Conservation (phyloP, 2,797 vertebrate species). For the Monodelphis domestica region DNA sequence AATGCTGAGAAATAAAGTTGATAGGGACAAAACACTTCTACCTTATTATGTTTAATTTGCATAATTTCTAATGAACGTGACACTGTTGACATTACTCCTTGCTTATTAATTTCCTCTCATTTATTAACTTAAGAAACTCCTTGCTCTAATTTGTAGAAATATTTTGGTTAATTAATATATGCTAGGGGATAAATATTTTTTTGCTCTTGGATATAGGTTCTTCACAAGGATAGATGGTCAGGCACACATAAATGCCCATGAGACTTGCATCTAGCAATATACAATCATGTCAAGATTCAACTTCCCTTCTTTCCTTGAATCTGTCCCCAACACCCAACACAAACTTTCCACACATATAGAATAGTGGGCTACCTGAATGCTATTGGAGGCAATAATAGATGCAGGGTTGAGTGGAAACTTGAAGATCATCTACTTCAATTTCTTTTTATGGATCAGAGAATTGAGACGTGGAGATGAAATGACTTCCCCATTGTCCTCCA, state of each 20-base stretch:
- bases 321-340: not conserved
- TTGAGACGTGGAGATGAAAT: not conserved
- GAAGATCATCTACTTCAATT: not conserved
- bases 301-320: not conserved
- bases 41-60: conserved; percentile 8
- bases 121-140: not conserved
- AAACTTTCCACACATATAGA: not conserved
- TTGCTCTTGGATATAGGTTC: not conserved
- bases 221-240: not conserved
- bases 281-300: not conserved
- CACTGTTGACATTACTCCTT: not conserved
- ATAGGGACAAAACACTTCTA: conserved; percentile 28
- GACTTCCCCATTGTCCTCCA: not conserved
- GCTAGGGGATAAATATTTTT: not conserved
- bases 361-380: not conserved
- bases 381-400: not conserved
- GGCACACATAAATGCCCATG: too few relatives aligned
- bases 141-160: not conserved
- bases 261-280: not conserved
- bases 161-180: not conserved
- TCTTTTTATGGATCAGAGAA: not conserved
- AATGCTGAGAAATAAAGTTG: conserved; percentile 16
- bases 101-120: not conserved
- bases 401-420: not conserved
- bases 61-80: conserved; percentile 30